These are phyloP conservation scores for Malurus cyaneus DNA, from an alignment of 2,113 vertebrate genomes.

Conservation along the genomic window DNA sequence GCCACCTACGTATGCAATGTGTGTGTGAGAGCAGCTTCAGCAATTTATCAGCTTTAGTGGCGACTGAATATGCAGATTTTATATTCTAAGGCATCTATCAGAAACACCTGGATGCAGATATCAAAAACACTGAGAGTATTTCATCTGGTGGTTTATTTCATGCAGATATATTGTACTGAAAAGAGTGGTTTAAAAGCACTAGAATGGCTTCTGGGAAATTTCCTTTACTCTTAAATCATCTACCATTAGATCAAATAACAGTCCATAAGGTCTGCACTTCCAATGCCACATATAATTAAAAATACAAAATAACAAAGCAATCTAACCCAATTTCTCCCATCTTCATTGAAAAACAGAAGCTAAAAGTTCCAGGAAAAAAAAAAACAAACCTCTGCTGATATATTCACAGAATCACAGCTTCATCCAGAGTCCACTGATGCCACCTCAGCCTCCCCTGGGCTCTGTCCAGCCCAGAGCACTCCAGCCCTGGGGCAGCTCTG, in stretches of 20 bases:
- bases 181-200: neutral
- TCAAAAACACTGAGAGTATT: neutral
- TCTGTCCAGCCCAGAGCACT: neutral
- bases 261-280: neutral
- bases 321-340: neutral
- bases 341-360: neutral
- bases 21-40: neutral
- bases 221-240: neutral
- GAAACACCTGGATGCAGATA: neutral
- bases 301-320: neutral
- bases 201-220: neutral
- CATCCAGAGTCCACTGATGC: no score
- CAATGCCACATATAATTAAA: neutral
- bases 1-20: rapidly evolving
- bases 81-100: neutral
- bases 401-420: no score
- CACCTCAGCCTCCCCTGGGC: neutral
- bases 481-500: neutral
- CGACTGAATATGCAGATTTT: neutral
- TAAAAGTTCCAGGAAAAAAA: neutral
- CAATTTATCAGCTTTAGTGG: neutral
- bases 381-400: no score
- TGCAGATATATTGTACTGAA: neutral
- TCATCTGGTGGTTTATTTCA: neutral
- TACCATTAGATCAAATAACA: neutral